Conservation (phyloP, 2,888 invertebrate genomes). For the Sarcophaga rosellei region DNA sequence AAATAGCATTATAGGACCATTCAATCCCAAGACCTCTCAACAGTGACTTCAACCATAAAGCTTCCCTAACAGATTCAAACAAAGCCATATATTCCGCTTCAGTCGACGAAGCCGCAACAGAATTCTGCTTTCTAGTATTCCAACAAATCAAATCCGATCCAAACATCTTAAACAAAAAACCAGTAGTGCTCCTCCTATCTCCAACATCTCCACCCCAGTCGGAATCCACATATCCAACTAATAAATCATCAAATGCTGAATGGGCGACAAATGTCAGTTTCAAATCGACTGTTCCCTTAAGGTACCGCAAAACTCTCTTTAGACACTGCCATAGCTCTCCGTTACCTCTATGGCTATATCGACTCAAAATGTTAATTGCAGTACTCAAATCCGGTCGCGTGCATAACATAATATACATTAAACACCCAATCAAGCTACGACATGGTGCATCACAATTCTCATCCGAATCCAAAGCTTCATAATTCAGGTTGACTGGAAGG, state of each 20-base stretch:
- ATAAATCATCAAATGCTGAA: slow-evolving; percentile 40
- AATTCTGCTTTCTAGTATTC: slow-evolving; percentile 63
- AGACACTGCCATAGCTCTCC: slow-evolving; percentile 56
- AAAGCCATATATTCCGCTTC: slow-evolving; percentile 67
- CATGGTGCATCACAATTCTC: slow-evolving; percentile 28
- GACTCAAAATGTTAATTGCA: slow-evolving; percentile 47
- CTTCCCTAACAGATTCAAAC: slow-evolving; percentile 65
- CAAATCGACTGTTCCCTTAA: slow-evolving; percentile 19
- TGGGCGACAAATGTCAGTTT: slow-evolving; percentile 34
- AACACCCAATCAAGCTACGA: no score
- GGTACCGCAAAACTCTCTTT: slow-evolving; percentile 36
- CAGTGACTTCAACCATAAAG: slow-evolving; percentile 61
- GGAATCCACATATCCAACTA: slow-evolving; percentile 68
- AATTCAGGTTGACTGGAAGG: no score
- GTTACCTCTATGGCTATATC: slow-evolving; percentile 47
- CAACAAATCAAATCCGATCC: slow-evolving; percentile 61
- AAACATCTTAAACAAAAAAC: slow-evolving; percentile 68
- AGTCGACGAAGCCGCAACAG: slow-evolving; percentile 65
- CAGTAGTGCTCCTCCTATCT: slow-evolving; percentile 53
- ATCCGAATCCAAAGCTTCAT: no score
- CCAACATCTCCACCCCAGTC: slow-evolving; percentile 68
- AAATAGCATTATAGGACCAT: slow-evolving; percentile 41
- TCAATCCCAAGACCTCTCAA: slow-evolving; percentile 25
- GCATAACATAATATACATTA: no score
- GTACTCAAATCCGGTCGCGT: slow-evolving; percentile 59